phyloP scores from a whole-genome alignment of 2,888 invertebrate genomes.

The Stegana nigrithorax region DNA sequence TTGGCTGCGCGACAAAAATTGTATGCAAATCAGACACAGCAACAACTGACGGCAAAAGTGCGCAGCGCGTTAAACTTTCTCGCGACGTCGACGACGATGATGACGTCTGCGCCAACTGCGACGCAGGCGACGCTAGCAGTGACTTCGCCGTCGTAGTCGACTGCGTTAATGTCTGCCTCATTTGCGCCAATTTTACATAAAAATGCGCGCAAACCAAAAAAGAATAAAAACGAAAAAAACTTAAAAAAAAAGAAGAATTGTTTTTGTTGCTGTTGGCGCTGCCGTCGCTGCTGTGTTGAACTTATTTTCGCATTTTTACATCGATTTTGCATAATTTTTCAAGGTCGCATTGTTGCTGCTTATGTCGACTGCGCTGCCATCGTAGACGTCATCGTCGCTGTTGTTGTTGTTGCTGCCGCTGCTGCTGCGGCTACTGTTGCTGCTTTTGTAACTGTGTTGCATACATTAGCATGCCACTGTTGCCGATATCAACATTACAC shows the following conservation, averaged over 20 bases:
- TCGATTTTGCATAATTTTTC: slow-evolving; percentile 66
- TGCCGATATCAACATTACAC: slow-evolving; percentile 30
- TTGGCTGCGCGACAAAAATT: slow-evolving; percentile 49
- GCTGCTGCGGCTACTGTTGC: slow-evolving; percentile 23
- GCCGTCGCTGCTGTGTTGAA: slow-evolving; percentile 46
- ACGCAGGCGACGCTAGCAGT: slow-evolving; percentile 2
- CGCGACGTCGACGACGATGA: background rate
- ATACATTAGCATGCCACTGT: slow-evolving; percentile 59
- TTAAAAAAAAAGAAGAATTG: slow-evolving; percentile 19
- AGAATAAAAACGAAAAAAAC: slow-evolving; percentile 20
- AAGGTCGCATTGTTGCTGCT: slow-evolving; percentile 52
- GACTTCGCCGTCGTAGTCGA: slow-evolving; percentile 50
- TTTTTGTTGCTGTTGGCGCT: slow-evolving; percentile 1
- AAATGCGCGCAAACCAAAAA: slow-evolving; percentile 48
- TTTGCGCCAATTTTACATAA: slow-evolving; percentile 60
- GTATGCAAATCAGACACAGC: slow-evolving; percentile 58
- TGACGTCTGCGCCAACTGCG: background rate
- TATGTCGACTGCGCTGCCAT: too few species aligned
- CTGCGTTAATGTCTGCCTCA: slow-evolving; percentile 62
- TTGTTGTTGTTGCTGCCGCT: background rate
- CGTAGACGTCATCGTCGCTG: too few species aligned
- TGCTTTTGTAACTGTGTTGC: slow-evolving; percentile 39
- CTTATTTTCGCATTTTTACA: slow-evolving; percentile 61
- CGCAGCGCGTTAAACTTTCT: slow-evolving; percentile 59
- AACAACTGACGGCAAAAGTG: slow-evolving; percentile 52